phyloP scores from a whole-genome alignment of 2,888 invertebrate species.

The Mesochorus sp. region DNA sequence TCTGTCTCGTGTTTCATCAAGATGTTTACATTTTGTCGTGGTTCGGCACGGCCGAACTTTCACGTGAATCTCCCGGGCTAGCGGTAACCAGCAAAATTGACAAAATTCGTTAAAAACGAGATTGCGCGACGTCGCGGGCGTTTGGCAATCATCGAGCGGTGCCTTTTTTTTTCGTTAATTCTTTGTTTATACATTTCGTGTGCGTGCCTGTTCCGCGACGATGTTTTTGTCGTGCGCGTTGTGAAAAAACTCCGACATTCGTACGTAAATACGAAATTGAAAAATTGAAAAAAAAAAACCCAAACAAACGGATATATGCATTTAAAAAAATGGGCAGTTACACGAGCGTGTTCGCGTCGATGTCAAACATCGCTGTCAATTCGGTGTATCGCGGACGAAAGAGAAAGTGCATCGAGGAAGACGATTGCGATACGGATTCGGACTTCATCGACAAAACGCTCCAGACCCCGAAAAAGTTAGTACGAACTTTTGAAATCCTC shows the following conservation, averaged over 20 bases:
- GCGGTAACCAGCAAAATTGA: slow-evolving; percentile 55
- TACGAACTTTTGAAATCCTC: not conserved
- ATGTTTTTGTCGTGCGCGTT: too few relatives aligned
- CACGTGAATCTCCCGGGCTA: slow-evolving; percentile 44
- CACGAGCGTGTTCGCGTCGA: slow-evolving; percentile 76
- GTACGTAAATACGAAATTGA: not conserved
- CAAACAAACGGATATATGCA: not conserved
- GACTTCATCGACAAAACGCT: slow-evolving; percentile 84
- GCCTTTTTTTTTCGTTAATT: slow-evolving; percentile 6
- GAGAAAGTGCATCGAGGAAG: slow-evolving; percentile 84
- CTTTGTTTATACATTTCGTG: slow-evolving; percentile 6
- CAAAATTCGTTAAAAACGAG: slow-evolving; percentile 54
- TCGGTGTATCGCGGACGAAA: slow-evolving; percentile 82
- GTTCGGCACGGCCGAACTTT: slow-evolving; percentile 49
- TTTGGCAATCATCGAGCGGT: slow-evolving; percentile 2
- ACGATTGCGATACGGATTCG: slow-evolving; percentile 82
- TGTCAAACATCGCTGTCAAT: slow-evolving; percentile 78
- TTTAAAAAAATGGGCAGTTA: slow-evolving; percentile 76
- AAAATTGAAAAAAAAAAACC: not conserved
- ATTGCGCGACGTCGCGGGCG: slow-evolving; percentile 10
- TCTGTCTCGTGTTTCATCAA: slow-evolving; percentile 47
- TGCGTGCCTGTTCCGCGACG: slow-evolving; percentile 15
- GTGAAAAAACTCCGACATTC: too few relatives aligned
- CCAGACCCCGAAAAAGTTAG: slow-evolving; percentile 87
- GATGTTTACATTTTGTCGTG: slow-evolving; percentile 59